A percentile compares a stretch with the other conserved stretches of the same genome.
Evolutionary conservation across 1,140 invertebrate species (phyloP).

Genomic region (Macrobrachium nipponense): DNA sequence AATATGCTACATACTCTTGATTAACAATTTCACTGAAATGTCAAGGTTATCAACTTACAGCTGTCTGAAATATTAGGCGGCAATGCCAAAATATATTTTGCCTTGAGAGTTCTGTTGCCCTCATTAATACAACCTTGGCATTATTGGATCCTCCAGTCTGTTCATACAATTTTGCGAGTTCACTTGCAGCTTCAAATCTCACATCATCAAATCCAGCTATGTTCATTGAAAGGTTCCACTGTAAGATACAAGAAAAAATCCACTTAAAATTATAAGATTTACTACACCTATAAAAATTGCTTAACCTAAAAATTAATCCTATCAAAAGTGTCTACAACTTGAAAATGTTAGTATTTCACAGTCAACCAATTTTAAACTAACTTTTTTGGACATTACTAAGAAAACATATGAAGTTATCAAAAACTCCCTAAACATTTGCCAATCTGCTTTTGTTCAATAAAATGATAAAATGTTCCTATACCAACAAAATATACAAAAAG

Average conservation of each 20-base stretch:
- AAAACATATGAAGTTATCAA: too few relatives aligned
- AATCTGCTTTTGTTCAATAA: too few relatives aligned
- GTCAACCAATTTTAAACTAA: too few relatives aligned
- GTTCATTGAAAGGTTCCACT: conserved; percentile 91
- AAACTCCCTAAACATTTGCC: too few relatives aligned
- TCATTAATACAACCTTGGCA: conserved; percentile 89
- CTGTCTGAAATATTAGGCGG: conserved; percentile 93
- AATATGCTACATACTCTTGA: neutral
- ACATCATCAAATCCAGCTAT: conserved; percentile 93
- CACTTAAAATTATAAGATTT: conserved; percentile 35
- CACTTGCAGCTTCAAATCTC: conserved; percentile 81
- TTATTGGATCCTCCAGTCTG: conserved; percentile 85
- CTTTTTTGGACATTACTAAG: too few relatives aligned
- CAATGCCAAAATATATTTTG: conserved; percentile 97
- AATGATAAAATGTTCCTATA: too few relatives aligned
- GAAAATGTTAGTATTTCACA: too few relatives aligned
- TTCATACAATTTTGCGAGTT: conserved; percentile 89
- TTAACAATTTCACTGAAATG: neutral
- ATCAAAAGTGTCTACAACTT: too few relatives aligned
- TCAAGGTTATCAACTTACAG: conserved; percentile 76
- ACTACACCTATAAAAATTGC: conserved; percentile 11
- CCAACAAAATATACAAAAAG: too few relatives aligned
- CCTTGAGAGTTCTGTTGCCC: conserved; percentile 93
- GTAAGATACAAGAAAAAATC: conserved; percentile 69
- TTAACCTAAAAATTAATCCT: too few relatives aligned